These are phyloP conservation scores for Margarornis squamiger DNA, from an alignment of 2,797 vertebrate species.

Conservation along the genomic window DNA sequence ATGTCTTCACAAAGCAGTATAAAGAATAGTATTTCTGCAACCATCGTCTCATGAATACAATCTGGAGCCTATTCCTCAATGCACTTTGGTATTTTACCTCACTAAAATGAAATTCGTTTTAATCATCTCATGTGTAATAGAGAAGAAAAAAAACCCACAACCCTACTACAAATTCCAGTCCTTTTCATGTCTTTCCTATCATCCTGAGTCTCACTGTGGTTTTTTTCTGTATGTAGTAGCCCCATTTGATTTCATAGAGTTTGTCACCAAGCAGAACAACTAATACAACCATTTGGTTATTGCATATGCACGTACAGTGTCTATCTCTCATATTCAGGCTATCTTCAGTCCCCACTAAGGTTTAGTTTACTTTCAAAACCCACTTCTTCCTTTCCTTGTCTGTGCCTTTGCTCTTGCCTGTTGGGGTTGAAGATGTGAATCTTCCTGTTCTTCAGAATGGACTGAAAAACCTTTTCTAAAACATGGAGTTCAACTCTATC, in stretches of 20 bases:
- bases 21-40: background rate
- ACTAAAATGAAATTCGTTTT: background rate
- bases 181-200: background rate
- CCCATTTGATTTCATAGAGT: background rate
- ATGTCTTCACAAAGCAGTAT: background rate
- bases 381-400: background rate
- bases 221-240: background rate
- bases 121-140: background rate
- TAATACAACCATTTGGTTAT: background rate
- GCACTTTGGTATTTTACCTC: background rate
- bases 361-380: background rate
- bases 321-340: background rate
- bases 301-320: background rate
- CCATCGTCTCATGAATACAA: background rate
- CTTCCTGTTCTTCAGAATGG: background rate
- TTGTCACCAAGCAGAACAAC: background rate
- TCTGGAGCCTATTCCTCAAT: background rate
- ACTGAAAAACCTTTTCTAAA: background rate
- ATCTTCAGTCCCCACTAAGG: background rate
- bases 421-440: background rate
- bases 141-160: background rate
- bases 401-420: background rate
- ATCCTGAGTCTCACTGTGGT: background rate
- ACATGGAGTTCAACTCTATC: background rate
- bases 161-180: background rate